These are phyloP conservation scores for Pachydiplax longipennis DNA, from an alignment of 2,888 invertebrate genomes.

Conservation along the genomic window DNA sequence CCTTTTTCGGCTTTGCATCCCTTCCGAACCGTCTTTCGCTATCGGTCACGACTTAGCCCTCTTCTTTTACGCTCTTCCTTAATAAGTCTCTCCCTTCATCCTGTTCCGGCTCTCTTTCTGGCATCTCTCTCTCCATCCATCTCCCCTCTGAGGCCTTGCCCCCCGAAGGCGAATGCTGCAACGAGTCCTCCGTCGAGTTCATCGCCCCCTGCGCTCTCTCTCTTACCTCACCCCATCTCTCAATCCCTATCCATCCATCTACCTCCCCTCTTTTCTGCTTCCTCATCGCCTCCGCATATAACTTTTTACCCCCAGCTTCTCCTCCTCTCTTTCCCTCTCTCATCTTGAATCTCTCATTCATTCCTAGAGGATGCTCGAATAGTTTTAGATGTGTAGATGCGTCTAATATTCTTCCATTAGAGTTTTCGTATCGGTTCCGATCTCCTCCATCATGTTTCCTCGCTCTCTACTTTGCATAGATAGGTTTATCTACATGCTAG, in stretches of 20 bases:
- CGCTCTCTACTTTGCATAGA: too few species aligned
- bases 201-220: conserved; percentile 20
- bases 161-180: conserved; percentile 30
- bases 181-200: conserved; percentile 28
- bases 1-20: neutral
- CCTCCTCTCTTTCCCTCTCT: neutral
- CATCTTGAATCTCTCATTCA: neutral
- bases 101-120: neutral
- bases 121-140: neutral
- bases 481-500: too few species aligned
- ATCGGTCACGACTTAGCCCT: conserved; percentile 6
- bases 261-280: neutral
- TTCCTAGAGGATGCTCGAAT: neutral
- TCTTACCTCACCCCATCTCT: neutral
- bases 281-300: conserved; percentile 14
- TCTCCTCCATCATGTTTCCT: too few species aligned
- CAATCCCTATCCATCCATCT: neutral
- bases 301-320: neutral
- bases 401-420: neutral
- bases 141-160: neutral
- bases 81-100: neutral
- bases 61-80: neutral
- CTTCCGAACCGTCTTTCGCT: neutral
- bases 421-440: neutral
- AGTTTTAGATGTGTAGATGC: neutral